Evolutionary conservation across 2,888 invertebrate species (phyloP), one percentile per base, ranked within the genome.

Genomic region (Cremastinae sp.): DNA sequence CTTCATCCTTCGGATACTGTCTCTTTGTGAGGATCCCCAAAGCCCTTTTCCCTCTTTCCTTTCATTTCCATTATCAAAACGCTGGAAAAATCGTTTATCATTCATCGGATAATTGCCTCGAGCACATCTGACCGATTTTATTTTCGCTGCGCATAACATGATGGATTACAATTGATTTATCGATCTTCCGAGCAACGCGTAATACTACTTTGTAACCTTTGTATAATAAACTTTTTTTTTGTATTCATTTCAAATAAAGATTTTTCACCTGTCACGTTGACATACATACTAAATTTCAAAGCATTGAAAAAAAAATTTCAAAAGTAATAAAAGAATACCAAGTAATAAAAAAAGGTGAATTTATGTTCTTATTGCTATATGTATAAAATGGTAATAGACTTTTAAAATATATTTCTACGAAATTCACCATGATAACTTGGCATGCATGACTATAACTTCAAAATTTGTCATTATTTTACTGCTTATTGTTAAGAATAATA

Each of bases 51-150:
- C 16, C n/a, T 8, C 41, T n/a, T 45, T 34, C 36, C 45, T 45
- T 28, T 28, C 12, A 16, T 45, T 14, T 8, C 34, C 28, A 41
- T 34, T 54, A 14, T 36, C 54, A 14, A 36, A 10, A 28, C 5
- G 28, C 45, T 16, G 9, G 14, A 61, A 28, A 61, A 61, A 47
- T 45, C 61, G 45, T 45, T 28, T 54, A 36, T 54, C 54, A 8
- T 14, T 45, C 45, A 61, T 45, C 45, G 28, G 45, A 34, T 61
- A 61, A 61, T 61, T 61, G 14, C 61, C 22, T 61, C 38, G 56
- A 36, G 10, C 28, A 28, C 28, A 28, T 28, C 5, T 3, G 5
- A 28, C 2, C 5, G 16, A 56, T 36, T 14, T 28, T 10, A n/a
- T 36, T 14, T 56, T 36, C 36, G 10, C 28, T 38, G 16, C 12